Percentiles rank a stretch among this genome's conserved stretches.
These are phyloP conservation scores for Chymomyza costata DNA, from an alignment of 1,140 invertebrate genomes.

Conservation along the genomic window DNA sequence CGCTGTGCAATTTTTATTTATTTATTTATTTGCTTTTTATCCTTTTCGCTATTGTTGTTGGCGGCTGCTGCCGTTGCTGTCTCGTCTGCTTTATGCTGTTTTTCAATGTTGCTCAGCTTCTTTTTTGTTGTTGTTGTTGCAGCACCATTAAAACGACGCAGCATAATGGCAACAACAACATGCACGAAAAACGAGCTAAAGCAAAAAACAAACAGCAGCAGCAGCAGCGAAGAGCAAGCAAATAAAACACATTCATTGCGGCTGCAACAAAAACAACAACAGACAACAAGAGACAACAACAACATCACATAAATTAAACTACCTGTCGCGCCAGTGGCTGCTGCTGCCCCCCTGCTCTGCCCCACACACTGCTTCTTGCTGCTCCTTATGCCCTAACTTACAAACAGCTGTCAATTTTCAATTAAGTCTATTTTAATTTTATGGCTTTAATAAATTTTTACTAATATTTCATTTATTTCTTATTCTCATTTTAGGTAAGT, in stretches of 20 bases:
- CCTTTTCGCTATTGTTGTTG: constrained; percentile 43
- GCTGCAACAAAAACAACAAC: neutral
- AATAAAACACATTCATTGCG: too few relatives aligned
- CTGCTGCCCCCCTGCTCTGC: constrained; percentile 1
- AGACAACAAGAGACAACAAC: constrained; percentile 7
- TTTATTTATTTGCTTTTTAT: constrained; percentile 67
- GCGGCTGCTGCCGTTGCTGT: too few relatives aligned
- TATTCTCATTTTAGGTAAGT: constrained; percentile 58
- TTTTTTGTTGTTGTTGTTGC: constrained; percentile 37
- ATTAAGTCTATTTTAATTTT: too few relatives aligned
- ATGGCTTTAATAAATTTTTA: constrained; percentile 7
- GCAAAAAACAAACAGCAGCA: constrained; percentile 19
- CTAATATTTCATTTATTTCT: constrained; percentile 33
- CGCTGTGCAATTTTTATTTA: constrained; percentile 64
- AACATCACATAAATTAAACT: constrained; percentile 68
- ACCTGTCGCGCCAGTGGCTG: constrained; percentile 60
- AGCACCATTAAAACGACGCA: constrained; percentile 67
- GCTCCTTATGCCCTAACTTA: too few relatives aligned
- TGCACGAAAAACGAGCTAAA: constrained; percentile 31
- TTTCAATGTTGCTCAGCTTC: constrained; percentile 28
- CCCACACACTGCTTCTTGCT: constrained; percentile 2
- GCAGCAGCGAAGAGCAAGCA: constrained; percentile 5
- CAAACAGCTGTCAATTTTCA: too few relatives aligned
- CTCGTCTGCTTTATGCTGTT: constrained; percentile 12
- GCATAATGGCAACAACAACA: constrained; percentile 65